Conservation (phyloP, 1,140 invertebrate species). For the Bombyx mandarina region DNA sequence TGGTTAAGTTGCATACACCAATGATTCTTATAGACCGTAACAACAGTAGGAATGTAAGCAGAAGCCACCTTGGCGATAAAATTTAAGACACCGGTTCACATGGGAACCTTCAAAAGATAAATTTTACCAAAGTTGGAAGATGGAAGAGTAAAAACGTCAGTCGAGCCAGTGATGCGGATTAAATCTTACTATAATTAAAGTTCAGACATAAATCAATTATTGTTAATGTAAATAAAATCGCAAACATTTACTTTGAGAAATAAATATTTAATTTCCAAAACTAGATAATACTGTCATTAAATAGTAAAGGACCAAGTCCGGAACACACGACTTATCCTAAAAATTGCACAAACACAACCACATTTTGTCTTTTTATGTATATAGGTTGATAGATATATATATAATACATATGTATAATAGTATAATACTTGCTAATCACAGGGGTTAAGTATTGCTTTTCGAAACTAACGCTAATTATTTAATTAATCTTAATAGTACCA, state of each 20-base stretch:
- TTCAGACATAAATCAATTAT: neutral
- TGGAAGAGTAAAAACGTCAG: neutral
- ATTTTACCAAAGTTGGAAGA: too few relatives aligned
- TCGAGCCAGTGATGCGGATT: neutral
- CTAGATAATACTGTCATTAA: constrained; percentile 8
- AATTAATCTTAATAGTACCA: neutral
- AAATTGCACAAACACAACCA: constrained; percentile 69
- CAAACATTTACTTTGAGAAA: neutral
- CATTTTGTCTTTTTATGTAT: constrained; percentile 46
- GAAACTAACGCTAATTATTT: constrained; percentile 14
- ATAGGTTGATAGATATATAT: neutral
- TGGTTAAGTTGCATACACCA: too few relatives aligned
- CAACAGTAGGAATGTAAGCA: too few relatives aligned
- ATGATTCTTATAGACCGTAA: too few relatives aligned
- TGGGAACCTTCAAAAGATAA: too few relatives aligned
- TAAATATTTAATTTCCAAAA: constrained; percentile 1
- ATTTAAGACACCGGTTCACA: too few relatives aligned
- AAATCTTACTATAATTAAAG: neutral
- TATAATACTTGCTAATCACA: constrained; percentile 65
- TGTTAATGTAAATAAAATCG: neutral
- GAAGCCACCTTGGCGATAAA: too few relatives aligned
- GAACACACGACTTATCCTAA: constrained; percentile 46
- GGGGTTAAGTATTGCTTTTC: constrained; percentile 55
- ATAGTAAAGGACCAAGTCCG: constrained; percentile 44
- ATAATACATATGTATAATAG: too few relatives aligned